phyloP scores from a whole-genome alignment of 2,888 invertebrate species.

The Hofmannophila pseudospretella region DNA sequence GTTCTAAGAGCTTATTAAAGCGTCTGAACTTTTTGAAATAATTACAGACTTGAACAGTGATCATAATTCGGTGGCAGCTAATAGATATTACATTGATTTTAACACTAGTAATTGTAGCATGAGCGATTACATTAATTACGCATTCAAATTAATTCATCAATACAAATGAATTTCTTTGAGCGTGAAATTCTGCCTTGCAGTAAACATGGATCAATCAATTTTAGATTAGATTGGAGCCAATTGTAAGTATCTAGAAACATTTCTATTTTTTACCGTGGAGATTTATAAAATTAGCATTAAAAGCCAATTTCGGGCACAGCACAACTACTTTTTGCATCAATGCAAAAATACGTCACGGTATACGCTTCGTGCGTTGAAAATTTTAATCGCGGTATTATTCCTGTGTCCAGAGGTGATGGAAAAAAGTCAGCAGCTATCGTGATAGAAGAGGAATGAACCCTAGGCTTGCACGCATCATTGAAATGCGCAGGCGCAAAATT shows the following conservation, averaged over 20 bases:
- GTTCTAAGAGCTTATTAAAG: slow-evolving; percentile 46
- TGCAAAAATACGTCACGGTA: slow-evolving; percentile 60
- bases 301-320: slow-evolving; percentile 39
- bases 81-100: slow-evolving; percentile 53
- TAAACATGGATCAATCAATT: slow-evolving; percentile 34
- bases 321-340: slow-evolving; percentile 53
- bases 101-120: slow-evolving; percentile 16
- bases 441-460: slow-evolving; percentile 61
- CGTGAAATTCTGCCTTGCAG: slow-evolving; percentile 24
- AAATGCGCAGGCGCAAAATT: slow-evolving; percentile 67
- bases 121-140: slow-evolving; percentile 17
- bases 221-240: slow-evolving; percentile 45
- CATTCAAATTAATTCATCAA: slow-evolving; percentile 18
- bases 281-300: slow-evolving; percentile 41
- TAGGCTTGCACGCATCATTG: slow-evolving; percentile 60
- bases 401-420: slow-evolving; percentile 36
- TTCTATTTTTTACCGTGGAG: slow-evolving; percentile 27
- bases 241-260: slow-evolving; percentile 39
- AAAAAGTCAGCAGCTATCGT: slow-evolving; percentile 40
- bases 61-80: slow-evolving; percentile 38
- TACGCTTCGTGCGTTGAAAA: slow-evolving; percentile 61
- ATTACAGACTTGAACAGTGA: slow-evolving; percentile 42
- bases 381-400: slow-evolving; percentile 54
- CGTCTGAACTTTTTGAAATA: slow-evolving; percentile 41
- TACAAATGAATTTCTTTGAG: slow-evolving; percentile 24